Conservation (phyloP, 2,888 invertebrate species). For the Dryomyza anilis region DNA sequence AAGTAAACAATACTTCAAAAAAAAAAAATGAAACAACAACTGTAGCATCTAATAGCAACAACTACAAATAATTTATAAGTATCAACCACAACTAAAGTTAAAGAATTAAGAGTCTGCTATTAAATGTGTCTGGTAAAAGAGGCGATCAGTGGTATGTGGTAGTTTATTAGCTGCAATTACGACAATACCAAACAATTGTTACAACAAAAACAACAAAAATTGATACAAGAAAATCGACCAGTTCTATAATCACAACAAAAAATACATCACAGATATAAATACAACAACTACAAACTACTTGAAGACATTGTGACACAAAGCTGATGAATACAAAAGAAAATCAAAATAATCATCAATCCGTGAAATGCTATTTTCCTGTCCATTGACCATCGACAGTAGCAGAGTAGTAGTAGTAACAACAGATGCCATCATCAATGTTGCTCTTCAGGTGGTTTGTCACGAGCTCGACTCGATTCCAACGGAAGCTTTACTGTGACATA, state of each 20-base stretch:
- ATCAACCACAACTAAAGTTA: not conserved
- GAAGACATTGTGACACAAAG: no score
- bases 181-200: not conserved
- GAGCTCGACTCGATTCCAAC: not conserved
- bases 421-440: no score
- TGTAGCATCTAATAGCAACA: not conserved
- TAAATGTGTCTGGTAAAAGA: not conserved
- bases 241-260: no score
- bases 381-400: not conserved
- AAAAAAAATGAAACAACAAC: not conserved
- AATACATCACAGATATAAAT: no score
- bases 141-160: not conserved
- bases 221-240: not conserved
- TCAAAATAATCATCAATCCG: not conserved
- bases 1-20: not conserved
- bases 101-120: not conserved
- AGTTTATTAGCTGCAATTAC: conserved; percentile 12
- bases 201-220: conserved; percentile 7
- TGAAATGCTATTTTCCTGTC: not conserved
- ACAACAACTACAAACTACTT: no score
- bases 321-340: not conserved
- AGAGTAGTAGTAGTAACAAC: not conserved
- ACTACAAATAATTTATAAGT: not conserved
- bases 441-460: not conserved
- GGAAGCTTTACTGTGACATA: no score